Evolutionary conservation across 1,140 invertebrate species (phyloP).

Genomic region (Panagrolaimus sp.): DNA sequence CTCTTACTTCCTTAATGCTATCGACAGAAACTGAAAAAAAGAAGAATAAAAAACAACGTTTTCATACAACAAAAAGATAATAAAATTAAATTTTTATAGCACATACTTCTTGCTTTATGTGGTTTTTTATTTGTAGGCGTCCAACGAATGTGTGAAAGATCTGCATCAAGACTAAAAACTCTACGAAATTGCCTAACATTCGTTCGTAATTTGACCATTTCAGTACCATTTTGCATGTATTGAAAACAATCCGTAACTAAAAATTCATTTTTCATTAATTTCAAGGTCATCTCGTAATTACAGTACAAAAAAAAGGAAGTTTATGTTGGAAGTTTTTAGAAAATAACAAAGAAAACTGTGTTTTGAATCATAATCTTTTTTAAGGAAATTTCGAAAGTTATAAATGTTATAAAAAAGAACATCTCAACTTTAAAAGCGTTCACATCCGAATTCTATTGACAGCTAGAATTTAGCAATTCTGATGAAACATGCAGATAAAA

Average conservation of each 20-base stretch:
- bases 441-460: no score
- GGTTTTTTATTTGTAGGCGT: conserved; percentile 67
- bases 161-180: conserved; percentile 64
- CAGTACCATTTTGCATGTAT: conserved; percentile 66
- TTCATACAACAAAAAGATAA: conserved; percentile 10
- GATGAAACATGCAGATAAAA: no score
- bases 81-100: conserved; percentile 14
- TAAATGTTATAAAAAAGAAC: no score
- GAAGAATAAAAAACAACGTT: conserved; percentile 12
- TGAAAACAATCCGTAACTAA: conserved; percentile 65
- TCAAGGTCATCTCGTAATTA: no score
- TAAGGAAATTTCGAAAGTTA: no score
- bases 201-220: conserved; percentile 65
- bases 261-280: conserved; percentile 28
- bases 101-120: conserved; percentile 65
- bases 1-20: conserved; percentile 65
- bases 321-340: no score
- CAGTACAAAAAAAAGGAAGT: no score
- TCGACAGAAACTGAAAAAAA: conserved; percentile 63
- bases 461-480: no score
- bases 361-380: no score
- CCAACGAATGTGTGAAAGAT: conserved; percentile 66
- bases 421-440: no score
- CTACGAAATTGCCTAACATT: conserved; percentile 66
- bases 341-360: no score